A percentile compares a stretch with the other conserved stretches of the same genome.
Conservation (phyloP, 2,113 vertebrate species). For the Anguilla rostrata region DNA sequence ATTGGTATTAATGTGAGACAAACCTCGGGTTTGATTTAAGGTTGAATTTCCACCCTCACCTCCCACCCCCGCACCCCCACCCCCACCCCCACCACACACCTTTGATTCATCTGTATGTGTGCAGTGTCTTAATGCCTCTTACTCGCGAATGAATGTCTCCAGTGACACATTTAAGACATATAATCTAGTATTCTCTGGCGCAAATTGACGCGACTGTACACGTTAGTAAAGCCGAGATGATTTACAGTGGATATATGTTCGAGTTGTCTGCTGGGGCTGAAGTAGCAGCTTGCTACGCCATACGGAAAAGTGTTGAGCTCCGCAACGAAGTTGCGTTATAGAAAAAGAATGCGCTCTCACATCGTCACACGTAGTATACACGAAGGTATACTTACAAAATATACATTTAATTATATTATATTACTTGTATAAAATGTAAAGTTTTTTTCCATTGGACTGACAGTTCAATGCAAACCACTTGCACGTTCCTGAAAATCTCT, state of each 20-base stretch:
- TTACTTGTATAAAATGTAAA: neutral
- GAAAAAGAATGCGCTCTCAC: neutral
- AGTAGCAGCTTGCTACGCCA: neutral
- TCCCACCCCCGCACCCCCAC: too few species aligned
- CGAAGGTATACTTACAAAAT: neutral
- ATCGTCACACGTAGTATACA: neutral
- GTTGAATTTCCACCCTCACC: neutral
- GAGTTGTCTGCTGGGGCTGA: neutral
- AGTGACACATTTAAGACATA: neutral
- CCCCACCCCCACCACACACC: neutral
- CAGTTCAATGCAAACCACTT: neutral
- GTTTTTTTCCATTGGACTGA: neutral
- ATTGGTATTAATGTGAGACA: neutral
- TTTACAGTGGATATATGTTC: neutral
- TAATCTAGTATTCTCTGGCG: neutral
- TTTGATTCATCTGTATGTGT: neutral
- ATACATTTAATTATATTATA: neutral
- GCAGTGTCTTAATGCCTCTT: neutral
- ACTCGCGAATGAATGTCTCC: neutral
- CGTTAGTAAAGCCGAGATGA: neutral
- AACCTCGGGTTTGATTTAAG: neutral
- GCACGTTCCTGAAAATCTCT: neutral
- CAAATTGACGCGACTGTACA: neutral
- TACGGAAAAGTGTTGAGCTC: constrained; percentile 19
- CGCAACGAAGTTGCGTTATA: constrained; percentile 14